Evolutionary conservation across 1,140 invertebrate species (phyloP), one percentile per base, ranked within the genome.

Genomic region (Aleiodes sp.): DNA sequence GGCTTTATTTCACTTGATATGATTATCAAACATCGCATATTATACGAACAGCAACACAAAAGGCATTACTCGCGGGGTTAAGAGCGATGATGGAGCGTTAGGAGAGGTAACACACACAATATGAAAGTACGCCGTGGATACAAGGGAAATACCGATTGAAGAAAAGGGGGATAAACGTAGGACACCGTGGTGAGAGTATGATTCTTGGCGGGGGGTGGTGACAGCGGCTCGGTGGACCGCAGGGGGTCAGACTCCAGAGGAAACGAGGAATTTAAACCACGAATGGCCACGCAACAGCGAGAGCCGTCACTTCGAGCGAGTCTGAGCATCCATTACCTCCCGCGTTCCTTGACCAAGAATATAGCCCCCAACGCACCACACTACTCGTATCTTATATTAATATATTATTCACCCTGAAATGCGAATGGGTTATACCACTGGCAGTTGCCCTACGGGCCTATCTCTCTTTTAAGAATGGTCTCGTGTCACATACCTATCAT

Each of bases 201-300:
- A 57, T 56, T 78, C 83, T 84, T 84, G 79, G 78, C 84, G 78
- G 84, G 84, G 83, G 84, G 83, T 83, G 80, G 80, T 81, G 80
- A 81, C 80, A 82, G 81, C 75, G 76, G 69, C 75, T 75, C n/a
- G 73, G 74, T 35, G 72, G 77, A 76, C 83, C 78, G 76, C 80
- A 75, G 83, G 82, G 82, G 84, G 75, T 73, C 81, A 66, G 37
- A 63, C 79, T 31, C 75, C 76, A 73, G 74, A 75, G 67, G 77
- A 76, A 82, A 84, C 78, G 78, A 80, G n/a, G 79, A 80, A 86
- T 84, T 84, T 84, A 81, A 84, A 85, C 78, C 82, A 81, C 82
- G 80, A 83, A 83, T 81, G 80, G 79, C 82, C 81, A 82, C 76
- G 82, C 82, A 84, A 83, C 82, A 82, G 83, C 80, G 76, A 80